Evolutionary conservation across 92 coral and sea anemone species (phyloP).

Genomic region (Diadumene lineata): DNA sequence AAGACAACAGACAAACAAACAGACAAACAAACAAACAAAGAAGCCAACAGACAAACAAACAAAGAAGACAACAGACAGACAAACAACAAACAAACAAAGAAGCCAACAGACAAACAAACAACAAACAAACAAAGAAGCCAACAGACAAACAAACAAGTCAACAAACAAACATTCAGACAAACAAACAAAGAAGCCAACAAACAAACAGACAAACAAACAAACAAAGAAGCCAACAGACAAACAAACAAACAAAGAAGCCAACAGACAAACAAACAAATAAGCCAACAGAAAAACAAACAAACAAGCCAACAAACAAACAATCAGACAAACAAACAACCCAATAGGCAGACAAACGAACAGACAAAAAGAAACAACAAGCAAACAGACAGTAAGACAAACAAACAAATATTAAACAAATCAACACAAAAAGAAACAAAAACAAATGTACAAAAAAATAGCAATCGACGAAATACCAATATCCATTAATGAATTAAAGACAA

Average conservation of each 20-base stretch:
- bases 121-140: not conserved
- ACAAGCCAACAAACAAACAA: not conserved
- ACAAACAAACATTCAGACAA: not conserved
- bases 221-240: not conserved
- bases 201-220: not conserved
- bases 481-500: too few species aligned
- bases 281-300: not conserved
- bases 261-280: not conserved
- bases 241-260: not conserved
- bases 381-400: not conserved
- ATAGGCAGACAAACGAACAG: not conserved
- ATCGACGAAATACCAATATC: too few species aligned
- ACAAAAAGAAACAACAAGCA: too few species aligned
- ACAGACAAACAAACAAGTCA: not conserved
- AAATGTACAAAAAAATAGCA: too few species aligned
- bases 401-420: not conserved
- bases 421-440: too few species aligned
- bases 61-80: not conserved
- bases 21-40: not conserved
- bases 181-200: not conserved
- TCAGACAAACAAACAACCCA: not conserved
- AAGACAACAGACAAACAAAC: not conserved
- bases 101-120: not conserved
- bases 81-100: not conserved
- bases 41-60: not conserved